A percentile compares a stretch with the other conserved stretches of the same genome.
phyloP scores from a whole-genome alignment of 2,113 vertebrate genomes.

The Aspidoscelis tigris region DNA sequence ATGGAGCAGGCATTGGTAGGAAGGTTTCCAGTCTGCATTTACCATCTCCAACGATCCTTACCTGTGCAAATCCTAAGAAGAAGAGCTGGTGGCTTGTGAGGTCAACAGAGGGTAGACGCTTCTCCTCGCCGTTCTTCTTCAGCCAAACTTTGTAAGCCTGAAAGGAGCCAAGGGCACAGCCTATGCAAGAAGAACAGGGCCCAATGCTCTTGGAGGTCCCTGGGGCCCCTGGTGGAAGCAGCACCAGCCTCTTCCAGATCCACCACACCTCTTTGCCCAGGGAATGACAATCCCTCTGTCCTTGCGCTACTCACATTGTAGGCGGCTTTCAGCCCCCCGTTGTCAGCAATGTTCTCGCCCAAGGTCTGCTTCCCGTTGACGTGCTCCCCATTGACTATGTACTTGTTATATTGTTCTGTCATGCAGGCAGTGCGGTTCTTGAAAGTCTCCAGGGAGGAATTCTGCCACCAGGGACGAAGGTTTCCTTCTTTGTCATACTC shows the following conservation, averaged over 20 bases:
- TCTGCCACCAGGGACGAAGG: constrained; percentile 95
- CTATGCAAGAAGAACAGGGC: neutral
- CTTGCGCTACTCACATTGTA: constrained; percentile 83
- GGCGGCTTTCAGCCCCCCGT: constrained; percentile 94
- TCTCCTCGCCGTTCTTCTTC: constrained; percentile 86
- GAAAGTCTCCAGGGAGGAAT: constrained; percentile 91
- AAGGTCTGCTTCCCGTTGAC: constrained; percentile 94
- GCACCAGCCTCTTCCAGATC: neutral
- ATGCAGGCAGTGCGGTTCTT: constrained; percentile 91
- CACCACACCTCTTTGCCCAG: too few relatives aligned
- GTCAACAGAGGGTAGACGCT: constrained; percentile 88
- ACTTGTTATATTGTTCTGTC: constrained; percentile 89
- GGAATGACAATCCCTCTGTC: too few relatives aligned
- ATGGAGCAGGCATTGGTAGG: too few relatives aligned
- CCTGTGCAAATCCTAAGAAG: constrained; percentile 98
- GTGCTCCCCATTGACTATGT: constrained; percentile 88
- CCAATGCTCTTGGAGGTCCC: neutral
- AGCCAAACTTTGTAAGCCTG: constrained; percentile 93
- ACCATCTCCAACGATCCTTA: constrained; percentile 53
- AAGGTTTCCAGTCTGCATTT: neutral
- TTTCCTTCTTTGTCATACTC: constrained; percentile 97
- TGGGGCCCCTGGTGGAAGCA: neutral
- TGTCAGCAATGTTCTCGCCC: constrained; percentile 96
- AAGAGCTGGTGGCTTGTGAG: constrained; percentile 97
- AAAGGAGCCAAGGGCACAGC: constrained; percentile 19